Evolutionary conservation across 2,888 invertebrate genomes (phyloP).

Genomic region (Caenorhabditis drosophilae): DNA sequence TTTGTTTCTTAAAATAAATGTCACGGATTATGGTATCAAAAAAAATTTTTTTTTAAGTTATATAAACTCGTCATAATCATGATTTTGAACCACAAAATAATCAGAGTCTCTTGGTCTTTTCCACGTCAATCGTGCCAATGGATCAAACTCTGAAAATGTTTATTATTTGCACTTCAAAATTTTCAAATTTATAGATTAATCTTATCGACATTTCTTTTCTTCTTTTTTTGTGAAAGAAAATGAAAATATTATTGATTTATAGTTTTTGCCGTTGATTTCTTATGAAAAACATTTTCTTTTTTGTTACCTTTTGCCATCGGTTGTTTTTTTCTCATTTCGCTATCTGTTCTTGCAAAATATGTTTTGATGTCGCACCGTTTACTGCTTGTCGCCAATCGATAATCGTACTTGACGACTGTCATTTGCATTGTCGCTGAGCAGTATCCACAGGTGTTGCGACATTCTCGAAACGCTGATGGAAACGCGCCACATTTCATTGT

Average conservation of each 20-base stretch:
- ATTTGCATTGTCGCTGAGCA: conserved; percentile 50
- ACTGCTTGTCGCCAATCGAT: conserved; percentile 36
- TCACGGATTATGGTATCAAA: background rate
- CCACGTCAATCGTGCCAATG: conserved; percentile 42
- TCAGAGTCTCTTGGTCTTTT: conserved; percentile 41
- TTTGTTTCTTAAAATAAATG: background rate
- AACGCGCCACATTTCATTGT: conserved; percentile 54
- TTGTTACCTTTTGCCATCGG: conserved; percentile 21
- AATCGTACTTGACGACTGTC: conserved; percentile 42
- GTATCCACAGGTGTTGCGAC: conserved; percentile 62
- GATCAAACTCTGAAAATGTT: conserved; percentile 46
- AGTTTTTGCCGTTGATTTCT: no score
- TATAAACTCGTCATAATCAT: conserved; percentile 46
- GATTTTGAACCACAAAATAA: conserved; percentile 54
- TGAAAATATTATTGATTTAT: no score
- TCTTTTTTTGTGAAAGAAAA: no score
- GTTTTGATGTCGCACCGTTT: conserved; percentile 46
- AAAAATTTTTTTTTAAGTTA: no score
- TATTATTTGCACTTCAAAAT: background rate
- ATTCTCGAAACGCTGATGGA: conserved; percentile 65
- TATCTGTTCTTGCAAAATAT: conserved; percentile 48
- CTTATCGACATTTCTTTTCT: no score
- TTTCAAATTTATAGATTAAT: no score
- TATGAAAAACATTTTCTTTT: no score
- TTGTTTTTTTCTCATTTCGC: conserved; percentile 28